phyloP scores from a whole-genome alignment of 2,888 invertebrate species.

The Gisinianus flammeolus region DNA sequence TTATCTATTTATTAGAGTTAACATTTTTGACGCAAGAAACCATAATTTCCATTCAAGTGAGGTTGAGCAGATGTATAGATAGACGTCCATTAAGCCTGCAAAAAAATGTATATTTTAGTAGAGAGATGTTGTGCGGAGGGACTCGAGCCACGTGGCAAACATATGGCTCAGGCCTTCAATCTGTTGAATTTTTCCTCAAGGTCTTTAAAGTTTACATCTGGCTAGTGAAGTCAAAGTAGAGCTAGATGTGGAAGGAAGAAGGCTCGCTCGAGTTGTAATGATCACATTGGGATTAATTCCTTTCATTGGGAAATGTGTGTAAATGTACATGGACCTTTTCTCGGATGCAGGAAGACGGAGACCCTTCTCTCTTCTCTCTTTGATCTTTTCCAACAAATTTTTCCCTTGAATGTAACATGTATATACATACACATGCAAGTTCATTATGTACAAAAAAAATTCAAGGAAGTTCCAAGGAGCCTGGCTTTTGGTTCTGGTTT shows the following conservation, averaged over 20 bases:
- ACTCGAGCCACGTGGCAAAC: conserved; percentile 31
- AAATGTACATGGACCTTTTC: too few relatives aligned
- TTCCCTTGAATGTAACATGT: neutral
- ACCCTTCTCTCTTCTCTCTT: neutral
- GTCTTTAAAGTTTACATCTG: conserved; percentile 28
- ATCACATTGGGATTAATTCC: conserved; percentile 15
- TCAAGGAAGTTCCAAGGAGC: too few relatives aligned
- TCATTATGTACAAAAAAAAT: neutral
- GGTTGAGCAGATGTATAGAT: neutral
- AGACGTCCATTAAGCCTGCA: neutral
- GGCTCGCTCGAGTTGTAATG: neutral
- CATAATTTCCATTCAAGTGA: too few relatives aligned
- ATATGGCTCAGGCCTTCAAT: conserved; percentile 25
- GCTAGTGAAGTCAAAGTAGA: neutral
- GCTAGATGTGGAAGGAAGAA: conserved; percentile 2
- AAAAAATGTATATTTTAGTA: neutral
- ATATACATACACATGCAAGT: too few relatives aligned
- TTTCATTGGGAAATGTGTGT: neutral
- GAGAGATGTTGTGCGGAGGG: neutral
- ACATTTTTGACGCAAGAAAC: too few relatives aligned
- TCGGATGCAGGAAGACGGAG: too few relatives aligned
- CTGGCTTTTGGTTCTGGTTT: neutral
- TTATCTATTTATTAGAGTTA: too few relatives aligned
- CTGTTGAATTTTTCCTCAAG: conserved; percentile 23
- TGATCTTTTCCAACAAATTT: neutral